Evolutionary conservation across 1,140 invertebrate species (phyloP).

Genomic region (Campoletis sonorensis): DNA sequence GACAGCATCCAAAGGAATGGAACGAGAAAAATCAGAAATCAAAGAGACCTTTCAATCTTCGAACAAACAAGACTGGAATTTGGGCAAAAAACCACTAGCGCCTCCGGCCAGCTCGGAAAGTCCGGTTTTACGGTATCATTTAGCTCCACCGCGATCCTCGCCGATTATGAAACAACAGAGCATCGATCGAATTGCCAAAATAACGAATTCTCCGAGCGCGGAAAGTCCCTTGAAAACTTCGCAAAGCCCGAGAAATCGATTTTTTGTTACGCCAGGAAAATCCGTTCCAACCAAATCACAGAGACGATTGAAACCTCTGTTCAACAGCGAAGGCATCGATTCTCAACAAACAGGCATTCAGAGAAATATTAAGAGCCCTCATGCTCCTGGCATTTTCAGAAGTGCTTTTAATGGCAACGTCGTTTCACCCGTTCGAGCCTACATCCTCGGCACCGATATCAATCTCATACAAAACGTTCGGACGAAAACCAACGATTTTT

Average conservation of each 20-base stretch:
- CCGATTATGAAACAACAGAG: background rate
- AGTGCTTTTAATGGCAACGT: background rate
- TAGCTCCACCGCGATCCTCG: background rate
- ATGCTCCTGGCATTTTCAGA: conserved; percentile 11
- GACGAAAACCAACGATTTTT: background rate
- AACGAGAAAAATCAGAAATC: too few species aligned
- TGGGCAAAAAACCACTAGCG: too few species aligned
- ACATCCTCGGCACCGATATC: conserved; percentile 32
- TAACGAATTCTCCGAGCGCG: background rate
- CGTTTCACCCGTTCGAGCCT: conserved; percentile 6
- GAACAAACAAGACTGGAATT: too few species aligned
- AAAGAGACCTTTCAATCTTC: too few species aligned
- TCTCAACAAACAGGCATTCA: background rate
- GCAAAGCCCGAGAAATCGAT: background rate
- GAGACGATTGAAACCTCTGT: background rate
- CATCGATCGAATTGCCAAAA: background rate
- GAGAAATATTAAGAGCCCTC: background rate
- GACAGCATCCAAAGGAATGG: too few species aligned
- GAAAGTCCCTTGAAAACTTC: background rate
- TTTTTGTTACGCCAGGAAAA: conserved; percentile 27
- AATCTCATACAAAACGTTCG: conserved; percentile 31
- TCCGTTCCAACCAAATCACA: background rate
- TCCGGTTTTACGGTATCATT: too few species aligned
- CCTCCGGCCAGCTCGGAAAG: too few species aligned
- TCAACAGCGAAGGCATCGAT: background rate